These are phyloP conservation scores for Apocrypta bakeri DNA, from an alignment of 1,140 invertebrate genomes.

Conservation along the genomic window DNA sequence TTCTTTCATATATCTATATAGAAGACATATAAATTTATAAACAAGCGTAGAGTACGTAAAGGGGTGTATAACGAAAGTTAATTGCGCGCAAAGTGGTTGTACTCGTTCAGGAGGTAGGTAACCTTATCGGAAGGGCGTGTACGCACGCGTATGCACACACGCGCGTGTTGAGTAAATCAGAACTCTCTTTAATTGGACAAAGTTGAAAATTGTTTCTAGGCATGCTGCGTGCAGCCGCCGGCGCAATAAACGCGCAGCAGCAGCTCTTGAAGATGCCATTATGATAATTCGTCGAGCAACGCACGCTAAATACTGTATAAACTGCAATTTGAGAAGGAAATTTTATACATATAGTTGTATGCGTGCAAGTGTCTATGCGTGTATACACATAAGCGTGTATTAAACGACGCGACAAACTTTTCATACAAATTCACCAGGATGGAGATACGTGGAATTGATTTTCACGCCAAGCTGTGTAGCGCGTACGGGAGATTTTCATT, in stretches of 20 bases:
- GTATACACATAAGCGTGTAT: not conserved
- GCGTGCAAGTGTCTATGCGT: not conserved
- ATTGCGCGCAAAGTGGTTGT: not conserved
- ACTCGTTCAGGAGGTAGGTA: no score
- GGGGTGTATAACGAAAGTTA: not conserved
- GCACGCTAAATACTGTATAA: slow-evolving; percentile 3
- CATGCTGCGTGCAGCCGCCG: not conserved
- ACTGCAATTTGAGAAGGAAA: not conserved
- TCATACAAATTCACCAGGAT: not conserved
- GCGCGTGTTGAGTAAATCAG: not conserved
- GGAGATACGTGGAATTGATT: not conserved
- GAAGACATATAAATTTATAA: no score
- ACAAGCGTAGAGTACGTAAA: no score
- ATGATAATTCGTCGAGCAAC: slow-evolving; percentile 34
- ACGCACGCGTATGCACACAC: not conserved
- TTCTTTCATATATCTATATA: no score
- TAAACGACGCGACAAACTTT: not conserved
- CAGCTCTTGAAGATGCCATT: slow-evolving; percentile 35
- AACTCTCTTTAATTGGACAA: slow-evolving; percentile 25
- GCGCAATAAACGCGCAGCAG: no score
- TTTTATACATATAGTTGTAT: not conserved
- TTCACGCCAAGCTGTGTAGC: not conserved
- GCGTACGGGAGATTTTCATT: not conserved
- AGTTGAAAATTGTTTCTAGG: slow-evolving; percentile 35
- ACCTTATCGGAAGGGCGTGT: not conserved